Conservation (phyloP, 1,140 invertebrate species). For the Holotrichia oblita region DNA sequence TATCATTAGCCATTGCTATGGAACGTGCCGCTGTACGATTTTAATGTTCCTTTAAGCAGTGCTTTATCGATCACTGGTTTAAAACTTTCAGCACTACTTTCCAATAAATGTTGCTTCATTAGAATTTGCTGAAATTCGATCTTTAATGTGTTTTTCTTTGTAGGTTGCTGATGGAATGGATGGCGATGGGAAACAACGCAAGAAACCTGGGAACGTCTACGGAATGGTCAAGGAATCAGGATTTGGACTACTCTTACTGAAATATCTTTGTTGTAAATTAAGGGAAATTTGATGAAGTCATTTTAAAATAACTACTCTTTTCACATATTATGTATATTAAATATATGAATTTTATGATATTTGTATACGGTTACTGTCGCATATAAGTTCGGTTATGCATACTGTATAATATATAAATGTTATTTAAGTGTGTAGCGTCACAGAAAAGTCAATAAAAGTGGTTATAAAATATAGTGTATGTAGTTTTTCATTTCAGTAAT, state of each 20-base stretch:
- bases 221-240: slow-evolving; percentile 36
- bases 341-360: slow-evolving; percentile 27
- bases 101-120: slow-evolving; percentile 7
- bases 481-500: background rate
- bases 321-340: slow-evolving; percentile 41
- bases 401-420: background rate
- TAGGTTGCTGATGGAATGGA: slow-evolving; percentile 47
- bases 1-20: no score
- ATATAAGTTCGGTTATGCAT: slow-evolving; percentile 31
- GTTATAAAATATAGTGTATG: slow-evolving; percentile 33
- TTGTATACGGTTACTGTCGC: slow-evolving; percentile 36
- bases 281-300: slow-evolving; percentile 41
- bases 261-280: slow-evolving; percentile 29
- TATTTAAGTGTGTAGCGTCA: slow-evolving; percentile 36
- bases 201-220: slow-evolving; percentile 35
- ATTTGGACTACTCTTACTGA: slow-evolving; percentile 40
- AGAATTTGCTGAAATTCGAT: no score
- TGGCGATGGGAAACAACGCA: slow-evolving; percentile 43
- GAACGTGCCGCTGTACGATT: no score
- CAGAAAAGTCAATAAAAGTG: slow-evolving; percentile 40
- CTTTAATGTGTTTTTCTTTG: no score
- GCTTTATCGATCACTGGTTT: no score
- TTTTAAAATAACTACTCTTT: slow-evolving; percentile 41
- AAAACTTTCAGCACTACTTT: no score
- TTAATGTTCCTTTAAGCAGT: background rate